Percentiles rank a stretch among this genome's conserved stretches.
Conservation (phyloP, 1,140 invertebrate genomes). For the Diabrotica virgifera region DNA sequence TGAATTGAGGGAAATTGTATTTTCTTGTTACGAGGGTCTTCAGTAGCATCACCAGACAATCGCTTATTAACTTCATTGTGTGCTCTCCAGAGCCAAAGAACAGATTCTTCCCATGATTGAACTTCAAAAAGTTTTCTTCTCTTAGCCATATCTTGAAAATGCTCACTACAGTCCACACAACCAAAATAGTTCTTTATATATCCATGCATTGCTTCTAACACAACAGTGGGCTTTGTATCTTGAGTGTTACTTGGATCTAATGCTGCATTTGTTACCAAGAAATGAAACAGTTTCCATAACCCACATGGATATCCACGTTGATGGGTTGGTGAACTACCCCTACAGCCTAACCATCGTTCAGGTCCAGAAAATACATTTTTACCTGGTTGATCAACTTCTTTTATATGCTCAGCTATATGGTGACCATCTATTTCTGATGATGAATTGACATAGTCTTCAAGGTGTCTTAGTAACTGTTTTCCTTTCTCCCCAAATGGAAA, state of each 20-base stretch:
- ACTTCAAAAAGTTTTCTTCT: slow-evolving; percentile 67
- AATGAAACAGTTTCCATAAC: slow-evolving; percentile 94
- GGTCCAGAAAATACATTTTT: slow-evolving; percentile 57
- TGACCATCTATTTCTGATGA: slow-evolving; percentile 55
- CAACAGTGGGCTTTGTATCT: slow-evolving; percentile 57
- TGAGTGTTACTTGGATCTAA: slow-evolving; percentile 47
- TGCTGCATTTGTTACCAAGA: slow-evolving; percentile 79
- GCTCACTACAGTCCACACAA: slow-evolving; percentile 83
- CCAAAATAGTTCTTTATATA: slow-evolving; percentile 94
- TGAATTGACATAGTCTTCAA: slow-evolving; percentile 48
- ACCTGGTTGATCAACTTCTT: slow-evolving; percentile 52
- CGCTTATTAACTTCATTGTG: slow-evolving; percentile 93
- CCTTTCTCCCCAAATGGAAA: slow-evolving; percentile 71
- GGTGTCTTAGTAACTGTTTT: slow-evolving; percentile 59
- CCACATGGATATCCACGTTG: slow-evolving; percentile 92
- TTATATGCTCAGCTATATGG: slow-evolving; percentile 56
- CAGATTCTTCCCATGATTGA: slow-evolving; percentile 65
- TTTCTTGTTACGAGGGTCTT: slow-evolving; percentile 90
- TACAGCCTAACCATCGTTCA: slow-evolving; percentile 77
- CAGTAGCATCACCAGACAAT: slow-evolving; percentile 78
- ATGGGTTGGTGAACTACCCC: slow-evolving; percentile 65
- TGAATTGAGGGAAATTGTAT: slow-evolving; percentile 77
- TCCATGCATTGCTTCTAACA: slow-evolving; percentile 78
- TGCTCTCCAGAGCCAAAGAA: slow-evolving; percentile 92
- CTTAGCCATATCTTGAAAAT: slow-evolving; percentile 82